phyloP scores from a whole-genome alignment of 2,888 invertebrate species.

The Drosophila macrospina region DNA sequence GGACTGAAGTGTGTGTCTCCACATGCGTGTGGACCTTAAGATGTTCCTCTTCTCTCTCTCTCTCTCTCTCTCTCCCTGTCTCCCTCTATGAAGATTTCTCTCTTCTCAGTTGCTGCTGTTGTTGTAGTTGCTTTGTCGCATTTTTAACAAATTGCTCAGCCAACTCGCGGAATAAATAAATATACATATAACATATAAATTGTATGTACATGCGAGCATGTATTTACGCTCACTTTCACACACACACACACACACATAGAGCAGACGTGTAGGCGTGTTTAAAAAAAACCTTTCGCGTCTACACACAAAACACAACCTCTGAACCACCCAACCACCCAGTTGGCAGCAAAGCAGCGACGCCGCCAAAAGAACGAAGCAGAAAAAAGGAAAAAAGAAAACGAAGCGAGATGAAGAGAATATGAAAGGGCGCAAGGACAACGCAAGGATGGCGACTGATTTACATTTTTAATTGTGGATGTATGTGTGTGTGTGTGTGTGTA shows the following conservation, averaged over 20 bases:
- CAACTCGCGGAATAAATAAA: slow-evolving; percentile 14
- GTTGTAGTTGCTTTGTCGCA: slow-evolving; percentile 9
- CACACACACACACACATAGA: slow-evolving; percentile 13
- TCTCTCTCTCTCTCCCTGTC: background rate
- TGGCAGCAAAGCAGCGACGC: slow-evolving; percentile 29
- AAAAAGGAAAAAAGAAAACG: slow-evolving; percentile 17
- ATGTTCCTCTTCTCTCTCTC: background rate
- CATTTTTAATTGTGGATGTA: slow-evolving; percentile 78
- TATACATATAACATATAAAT: background rate
- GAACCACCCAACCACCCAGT: slow-evolving; percentile 33
- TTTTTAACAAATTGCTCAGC: background rate
- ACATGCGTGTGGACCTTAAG: too few species aligned
- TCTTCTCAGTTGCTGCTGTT: background rate
- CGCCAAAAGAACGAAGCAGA: slow-evolving; percentile 24
- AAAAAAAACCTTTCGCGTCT: slow-evolving; percentile 36
- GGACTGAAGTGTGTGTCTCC: too few species aligned
- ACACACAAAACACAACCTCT: slow-evolving; percentile 20
- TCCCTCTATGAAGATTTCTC: background rate
- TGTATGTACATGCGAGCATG: slow-evolving; percentile 13
- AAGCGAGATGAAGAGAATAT: slow-evolving; percentile 21
- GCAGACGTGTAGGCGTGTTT: slow-evolving; percentile 36
- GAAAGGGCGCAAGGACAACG: slow-evolving; percentile 48
- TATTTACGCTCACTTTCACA: slow-evolving; percentile 21
- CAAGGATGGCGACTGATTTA: slow-evolving; percentile 75
- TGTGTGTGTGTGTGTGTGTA: slow-evolving; percentile 3